Base-by-base conservation (phyloP, 2,797 vertebrate species). In the Falco biarmicus region DNA sequence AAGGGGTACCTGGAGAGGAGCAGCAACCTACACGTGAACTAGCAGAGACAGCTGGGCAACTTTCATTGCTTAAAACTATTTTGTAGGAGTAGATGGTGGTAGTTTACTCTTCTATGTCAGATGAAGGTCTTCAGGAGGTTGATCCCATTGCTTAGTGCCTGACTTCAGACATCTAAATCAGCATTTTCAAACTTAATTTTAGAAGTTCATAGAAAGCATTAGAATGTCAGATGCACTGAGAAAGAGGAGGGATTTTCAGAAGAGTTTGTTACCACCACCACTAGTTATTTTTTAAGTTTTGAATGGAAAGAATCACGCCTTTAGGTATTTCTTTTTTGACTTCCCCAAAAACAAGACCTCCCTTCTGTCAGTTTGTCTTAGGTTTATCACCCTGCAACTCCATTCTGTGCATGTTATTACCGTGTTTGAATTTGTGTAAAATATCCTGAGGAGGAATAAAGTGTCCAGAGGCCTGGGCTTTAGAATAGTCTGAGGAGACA, bases 361-460 rank as follows among this genome's bases (percentile, higher is more conserved):
- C 13, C 31, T 85, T 79, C 43, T 76, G 1, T 14, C 50, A 56
- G 15, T 64, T 78, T 66, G 8, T 28, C 34, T 78, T 25, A 51
- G 31, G 34, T 31, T 93, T 71, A 51, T 5, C 0, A 5, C 1
- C 4, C 2, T 1, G 8, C 20, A 31, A 2, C 19, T 31, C n/a
- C 20, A 9, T 22, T 65, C 69, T 93, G 51, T 22, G 16, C 13
- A 11, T 43, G 26, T 47, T 82, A 47, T 47, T 73, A 34, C 7
- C n/a, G 32, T 26, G 28, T 37, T 51, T 66, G 43, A 78, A 78
- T 47, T 51, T 66, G 6, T 54, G 9, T 59, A 66, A 61, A 86
- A 37, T 34, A 65, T 45, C 11, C 11, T 71, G 20, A 50, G 24
- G 13, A 81, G 6, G 7, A 73, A 34, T 50, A 68, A 76, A 69